Evolutionary conservation across 2,797 vertebrate species (phyloP).

Genomic region (Hozukius guyotensis): DNA sequence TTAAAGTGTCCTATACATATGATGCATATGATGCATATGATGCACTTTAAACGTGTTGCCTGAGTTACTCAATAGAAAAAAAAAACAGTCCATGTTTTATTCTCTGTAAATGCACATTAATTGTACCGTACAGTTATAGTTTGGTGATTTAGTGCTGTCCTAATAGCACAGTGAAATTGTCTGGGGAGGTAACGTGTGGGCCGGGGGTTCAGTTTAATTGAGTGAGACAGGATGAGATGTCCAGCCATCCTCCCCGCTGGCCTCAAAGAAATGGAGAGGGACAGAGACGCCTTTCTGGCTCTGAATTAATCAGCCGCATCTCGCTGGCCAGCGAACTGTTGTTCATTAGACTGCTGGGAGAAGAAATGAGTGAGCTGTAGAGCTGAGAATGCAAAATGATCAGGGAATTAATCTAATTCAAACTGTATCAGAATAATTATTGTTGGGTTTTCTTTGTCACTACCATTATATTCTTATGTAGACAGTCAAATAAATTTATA

Average conservation of each 20-base stretch:
- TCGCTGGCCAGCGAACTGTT: constrained; percentile 63
- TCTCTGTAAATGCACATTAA: background rate
- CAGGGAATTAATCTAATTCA: background rate
- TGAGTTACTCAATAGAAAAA: background rate
- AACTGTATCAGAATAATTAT: background rate
- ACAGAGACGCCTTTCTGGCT: constrained; percentile 56
- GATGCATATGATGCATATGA: too few relatives aligned
- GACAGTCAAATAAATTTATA: accelerated
- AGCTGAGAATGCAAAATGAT: background rate
- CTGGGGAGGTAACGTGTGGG: constrained; percentile 41
- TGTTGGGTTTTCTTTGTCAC: background rate
- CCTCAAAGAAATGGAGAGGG: constrained; percentile 59
- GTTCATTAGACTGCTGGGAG: constrained; percentile 49
- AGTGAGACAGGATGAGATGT: constrained; percentile 62
- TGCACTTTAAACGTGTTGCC: background rate
- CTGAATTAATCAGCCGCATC: constrained; percentile 69
- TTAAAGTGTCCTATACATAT: too few relatives aligned
- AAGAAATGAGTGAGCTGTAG: constrained; percentile 3
- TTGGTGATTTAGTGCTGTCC: constrained; percentile 32
- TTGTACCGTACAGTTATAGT: constrained; percentile 15
- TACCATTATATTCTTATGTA: background rate
- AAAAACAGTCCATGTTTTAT: background rate
- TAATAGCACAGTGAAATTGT: constrained; percentile 18
- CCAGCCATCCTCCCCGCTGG: constrained; percentile 61
- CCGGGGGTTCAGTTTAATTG: constrained; percentile 60